Base-by-base conservation (phyloP, 2,888 invertebrate species). In the Icerya purchasi region DNA sequence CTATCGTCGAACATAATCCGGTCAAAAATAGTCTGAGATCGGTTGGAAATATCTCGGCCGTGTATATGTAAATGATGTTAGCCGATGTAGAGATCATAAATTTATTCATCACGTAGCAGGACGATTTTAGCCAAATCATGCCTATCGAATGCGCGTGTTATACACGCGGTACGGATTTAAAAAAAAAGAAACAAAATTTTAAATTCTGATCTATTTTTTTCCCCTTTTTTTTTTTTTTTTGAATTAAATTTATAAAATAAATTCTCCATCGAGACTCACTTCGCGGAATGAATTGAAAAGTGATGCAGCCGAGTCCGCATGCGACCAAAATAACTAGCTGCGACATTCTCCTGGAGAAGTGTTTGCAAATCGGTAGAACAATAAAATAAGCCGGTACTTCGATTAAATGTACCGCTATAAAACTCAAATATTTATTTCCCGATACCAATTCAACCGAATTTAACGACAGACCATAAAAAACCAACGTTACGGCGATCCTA, bases 391-490 rank as follows among this genome's bases (percentile, higher is more conserved):
- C 62, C 63, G 68, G 68, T 59, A 69, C 62, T 64, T 69, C 63
- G 23, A 65, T 64, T 19, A 24, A 49, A 50, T 62, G 63, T 22
- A 65, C 65, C 24, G 66, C 19, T 83, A 84, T 81, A 67, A 84
- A 88, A 71, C 86, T 87, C n/a, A 83, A 70, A 69, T 86, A 86
- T 66, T 80, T 80, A 69, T 86, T 80, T 1, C 86, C 86, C 36
- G 14, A 36, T 20, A 79, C 79, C 55, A 88, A 71, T 0, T 82
- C 76, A 2, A 85, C 84, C 0, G 86, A 81, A 71, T 84, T 86
- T 58, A 88, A 75, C 0, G 84, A 84, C 50, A 88, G 71, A 0
- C 88, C 88, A 67, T 86, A 87, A 70, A 85, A 88, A 21, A 86
- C 80, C 63, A 87, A 81, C 0, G 84, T 82, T 66, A 83, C 81